phyloP scores from a whole-genome alignment of 2,888 invertebrate species.

The Papilio protenor region DNA sequence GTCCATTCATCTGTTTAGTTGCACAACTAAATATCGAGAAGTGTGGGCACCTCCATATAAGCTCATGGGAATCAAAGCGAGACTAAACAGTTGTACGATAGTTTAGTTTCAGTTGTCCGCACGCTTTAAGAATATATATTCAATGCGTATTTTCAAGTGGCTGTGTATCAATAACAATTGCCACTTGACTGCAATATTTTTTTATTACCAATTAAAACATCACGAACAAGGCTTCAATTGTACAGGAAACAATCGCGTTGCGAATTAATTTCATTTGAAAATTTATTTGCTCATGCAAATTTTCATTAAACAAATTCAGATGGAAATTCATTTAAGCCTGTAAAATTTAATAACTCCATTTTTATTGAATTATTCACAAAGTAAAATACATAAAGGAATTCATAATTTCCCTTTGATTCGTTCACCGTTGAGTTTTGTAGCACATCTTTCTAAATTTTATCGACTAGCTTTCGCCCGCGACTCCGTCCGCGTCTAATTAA shows the following conservation, averaged over 20 bases:
- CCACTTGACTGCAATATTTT: not conserved
- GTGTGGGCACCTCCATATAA: no score
- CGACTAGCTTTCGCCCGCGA: no score
- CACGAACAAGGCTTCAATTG: not conserved
- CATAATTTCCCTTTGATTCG: not conserved
- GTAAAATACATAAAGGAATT: not conserved
- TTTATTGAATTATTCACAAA: constrained; percentile 9
- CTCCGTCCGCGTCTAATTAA: no score
- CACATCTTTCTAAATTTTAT: no score
- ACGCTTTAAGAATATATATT: no score
- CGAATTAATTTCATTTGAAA: not conserved
- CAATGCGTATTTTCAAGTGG: no score
- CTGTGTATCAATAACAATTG: not conserved
- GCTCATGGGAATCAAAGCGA: no score
- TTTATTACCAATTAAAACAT: not conserved
- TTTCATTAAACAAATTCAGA: constrained; percentile 3
- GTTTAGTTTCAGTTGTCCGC: no score
- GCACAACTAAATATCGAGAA: no score
- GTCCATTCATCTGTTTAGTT: no score
- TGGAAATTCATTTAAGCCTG: constrained; percentile 4
- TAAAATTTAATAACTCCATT: constrained; percentile 9
- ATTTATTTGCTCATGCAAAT: constrained; percentile 4
- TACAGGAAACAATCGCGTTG: not conserved
- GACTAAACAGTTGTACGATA: no score
- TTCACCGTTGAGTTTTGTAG: not conserved